Evolutionary conservation across 2,888 invertebrate species (phyloP), one percentile per base, ranked within the genome.

Genomic region (Cecidostiba fungosa): DNA sequence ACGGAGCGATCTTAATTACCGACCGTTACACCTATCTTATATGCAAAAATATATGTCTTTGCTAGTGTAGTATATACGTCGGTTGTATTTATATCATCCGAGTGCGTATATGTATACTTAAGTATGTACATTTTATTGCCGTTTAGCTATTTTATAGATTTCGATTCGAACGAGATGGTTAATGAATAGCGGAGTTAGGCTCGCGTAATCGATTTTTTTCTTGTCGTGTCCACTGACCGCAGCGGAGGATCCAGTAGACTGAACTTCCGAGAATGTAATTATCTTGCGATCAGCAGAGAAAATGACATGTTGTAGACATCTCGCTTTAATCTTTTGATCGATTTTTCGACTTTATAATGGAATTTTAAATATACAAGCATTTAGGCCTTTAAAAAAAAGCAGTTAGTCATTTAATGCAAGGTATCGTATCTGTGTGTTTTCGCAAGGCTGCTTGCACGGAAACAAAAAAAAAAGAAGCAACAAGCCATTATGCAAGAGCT

Each of bases 261-360:
- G 6, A 43, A 50, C 47, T 74, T 74, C 74, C 29, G 19, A 10
- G 26, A 74, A 74, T 23, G n/a, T 29, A 50, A 47, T 43, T 29
- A 43, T 29, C 43, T 50, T 6, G 10, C 23, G 26, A 47, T 43
- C 74, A 74, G 47, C 74, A 74, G 26, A 74, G 26, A 26, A 74
- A 50, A 66, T 74, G 74, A 74, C 47, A 74, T 50, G 74, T 47
- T 74, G 74, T 50, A 47, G 74, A 47, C 74, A 74, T 50, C 74
- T 74, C 14, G 43, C 29, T 66, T 66, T 66, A 66, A 66, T 66
- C 66, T 74, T 47, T 47, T 74, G 29, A 76, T 76, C 76, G 50
- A 76, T 32, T 54, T 76, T 76, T 54, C 54, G 54, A 10, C 47
- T 10, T 54, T 26, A 19, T 76, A 50, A 26, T 74, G 39, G 32